A percentile compares a stretch with the other conserved stretches of the same genome.
These are phyloP conservation scores for Chamaea fasciata DNA, from an alignment of 2,113 vertebrate species.

Conservation along the genomic window DNA sequence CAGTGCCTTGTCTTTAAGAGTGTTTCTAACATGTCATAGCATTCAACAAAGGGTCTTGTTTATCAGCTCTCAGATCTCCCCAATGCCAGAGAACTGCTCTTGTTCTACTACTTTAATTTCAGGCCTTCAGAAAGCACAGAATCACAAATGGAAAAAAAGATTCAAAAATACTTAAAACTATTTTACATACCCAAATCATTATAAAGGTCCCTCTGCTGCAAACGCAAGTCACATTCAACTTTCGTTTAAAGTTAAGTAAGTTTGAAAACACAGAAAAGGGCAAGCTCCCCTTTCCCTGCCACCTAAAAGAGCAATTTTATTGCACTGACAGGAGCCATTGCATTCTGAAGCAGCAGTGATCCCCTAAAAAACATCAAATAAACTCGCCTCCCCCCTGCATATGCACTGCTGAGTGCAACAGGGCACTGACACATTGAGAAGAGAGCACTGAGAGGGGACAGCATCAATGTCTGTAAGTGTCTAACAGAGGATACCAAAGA, in stretches of 20 bases:
- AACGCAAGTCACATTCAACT: rapidly evolving
- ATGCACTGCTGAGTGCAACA: too few species aligned
- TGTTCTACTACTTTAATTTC: not conserved
- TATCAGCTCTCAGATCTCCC: not conserved
- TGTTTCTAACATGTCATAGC: rapidly evolving
- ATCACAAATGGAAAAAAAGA: not conserved
- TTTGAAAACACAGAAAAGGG: not conserved
- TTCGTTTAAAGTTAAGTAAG: not conserved
- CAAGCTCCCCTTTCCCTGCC: not conserved
- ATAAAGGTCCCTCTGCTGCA: not conserved
- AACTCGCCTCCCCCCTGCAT: too few species aligned
- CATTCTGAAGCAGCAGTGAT: rapidly evolving
- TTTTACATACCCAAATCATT: rapidly evolving
- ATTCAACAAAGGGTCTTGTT: not conserved
- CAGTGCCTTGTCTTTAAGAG: not conserved
- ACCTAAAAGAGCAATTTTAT: not conserved
- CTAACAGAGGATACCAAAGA: not conserved
- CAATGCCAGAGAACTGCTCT: not conserved
- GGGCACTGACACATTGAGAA: rapidly evolving
- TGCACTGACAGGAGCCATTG: rapidly evolving
- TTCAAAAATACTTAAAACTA: rapidly evolving
- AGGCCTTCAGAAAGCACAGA: not conserved
- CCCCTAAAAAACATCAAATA: not conserved
- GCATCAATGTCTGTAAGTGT: rapidly evolving
- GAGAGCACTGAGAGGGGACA: not conserved